Evolutionary conservation across 2,888 invertebrate genomes (phyloP), one percentile per base, ranked within the genome.

Genomic region (Listrodromus nycthemerus): DNA sequence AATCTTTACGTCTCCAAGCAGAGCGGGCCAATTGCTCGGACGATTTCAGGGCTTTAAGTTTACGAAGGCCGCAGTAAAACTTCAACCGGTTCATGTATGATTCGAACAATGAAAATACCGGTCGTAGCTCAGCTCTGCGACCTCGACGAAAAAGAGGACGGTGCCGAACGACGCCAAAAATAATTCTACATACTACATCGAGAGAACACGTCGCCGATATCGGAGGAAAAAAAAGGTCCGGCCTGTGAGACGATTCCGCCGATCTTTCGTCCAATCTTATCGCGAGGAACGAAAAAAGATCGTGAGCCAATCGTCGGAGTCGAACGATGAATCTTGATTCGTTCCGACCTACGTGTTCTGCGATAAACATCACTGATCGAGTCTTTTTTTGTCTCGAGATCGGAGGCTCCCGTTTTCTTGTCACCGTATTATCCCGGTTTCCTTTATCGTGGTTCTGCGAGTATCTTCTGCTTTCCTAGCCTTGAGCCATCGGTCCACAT

Each of bases 221-320:
- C 21, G n/a, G 1, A 0, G 27, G 41, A n/a, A 27, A 7, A 61
- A 77, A 69, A 69, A 61, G 45, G 2, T 19, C 77, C 13, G 5
- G n/a, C 33, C 45, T 33, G 50, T 19, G 13, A 30, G 27, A 79
- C 41, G 16, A 16, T 7, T 45, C 37, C 45, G 45, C 30, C 41
- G 19, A 50, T 65, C 48, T 80, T 61, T 50, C 10, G 27, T n/a
- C 71, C 41, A 66, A 80, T 80, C 61, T 61, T 55, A 67, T 76
- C 61, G 70, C 21, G 27, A 73, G 8, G 70, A 76, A 33, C 41
- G 61, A 66, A 21, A 45, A 83, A 61, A 73, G 61, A 67, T 77
- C 61, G 76, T n/a, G 13, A 67, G 67, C 41, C 76, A 80, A 83
- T 76, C 76, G 45, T n/a, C 52, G 30, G 61, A 80, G 16, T 45